A percentile compares a stretch with the other conserved stretches of the same genome.
phyloP scores from a whole-genome alignment of 2,888 invertebrate genomes.

The Lochmaea crataegi region DNA sequence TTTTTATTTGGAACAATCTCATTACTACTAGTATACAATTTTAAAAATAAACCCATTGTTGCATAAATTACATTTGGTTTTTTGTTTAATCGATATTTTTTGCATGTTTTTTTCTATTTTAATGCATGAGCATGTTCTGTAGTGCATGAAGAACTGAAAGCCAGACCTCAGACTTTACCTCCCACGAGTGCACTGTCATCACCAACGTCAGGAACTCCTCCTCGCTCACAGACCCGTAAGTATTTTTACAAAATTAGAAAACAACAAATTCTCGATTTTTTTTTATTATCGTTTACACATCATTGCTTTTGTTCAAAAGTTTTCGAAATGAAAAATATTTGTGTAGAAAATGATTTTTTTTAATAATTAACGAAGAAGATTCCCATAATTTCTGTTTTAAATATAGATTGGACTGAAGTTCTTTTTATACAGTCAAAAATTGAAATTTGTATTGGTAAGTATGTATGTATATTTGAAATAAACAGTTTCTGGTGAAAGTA shows the following conservation, averaged over 20 bases:
- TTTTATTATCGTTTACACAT: conserved; percentile 13
- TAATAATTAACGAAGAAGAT: no score
- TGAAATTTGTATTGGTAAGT: no score
- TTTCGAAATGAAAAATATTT: background rate
- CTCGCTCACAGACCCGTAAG: conserved; percentile 57
- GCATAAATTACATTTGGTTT: conserved; percentile 13
- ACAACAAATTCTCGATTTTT: conserved; percentile 21
- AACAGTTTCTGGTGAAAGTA: no score
- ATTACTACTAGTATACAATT: no score
- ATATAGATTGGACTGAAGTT: no score
- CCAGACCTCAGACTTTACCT: conserved; percentile 51
- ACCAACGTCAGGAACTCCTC: conserved; percentile 42
- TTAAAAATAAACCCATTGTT: background rate
- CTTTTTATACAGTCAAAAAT: no score
- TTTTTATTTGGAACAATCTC: no score
- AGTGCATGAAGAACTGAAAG: conserved; percentile 60
- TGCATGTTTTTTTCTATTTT: conserved; percentile 38
- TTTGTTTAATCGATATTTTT: conserved; percentile 17
- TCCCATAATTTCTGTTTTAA: no score
- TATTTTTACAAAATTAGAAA: conserved; percentile 31
- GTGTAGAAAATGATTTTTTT: background rate
- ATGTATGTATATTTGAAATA: no score
- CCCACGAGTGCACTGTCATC: conserved; percentile 40
- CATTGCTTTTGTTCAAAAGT: background rate
- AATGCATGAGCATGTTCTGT: conserved; percentile 61